Percentiles rank a stretch among this genome's conserved stretches.
These are phyloP conservation scores for Columbina picui DNA, from an alignment of 2,113 vertebrate species.

Conservation along the genomic window DNA sequence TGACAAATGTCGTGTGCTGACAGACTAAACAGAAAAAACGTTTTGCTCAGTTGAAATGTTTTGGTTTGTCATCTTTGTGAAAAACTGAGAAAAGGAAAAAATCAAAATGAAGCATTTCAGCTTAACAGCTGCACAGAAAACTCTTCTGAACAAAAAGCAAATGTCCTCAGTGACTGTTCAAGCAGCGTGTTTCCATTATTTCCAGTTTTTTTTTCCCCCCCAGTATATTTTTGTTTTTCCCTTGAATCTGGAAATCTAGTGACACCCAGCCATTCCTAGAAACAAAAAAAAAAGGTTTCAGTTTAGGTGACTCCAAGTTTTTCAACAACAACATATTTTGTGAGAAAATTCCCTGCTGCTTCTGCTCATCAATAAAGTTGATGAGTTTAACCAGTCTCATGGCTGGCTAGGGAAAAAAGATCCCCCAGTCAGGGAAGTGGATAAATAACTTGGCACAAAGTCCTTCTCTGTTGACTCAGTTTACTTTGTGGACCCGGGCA, in stretches of 20 bases:
- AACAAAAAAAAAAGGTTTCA: not conserved
- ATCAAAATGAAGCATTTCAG: not conserved
- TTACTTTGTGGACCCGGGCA: conserved; percentile 58
- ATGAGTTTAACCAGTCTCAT: conserved; percentile 51
- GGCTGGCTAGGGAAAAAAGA: conserved; percentile 12
- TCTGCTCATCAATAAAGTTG: conserved; percentile 57
- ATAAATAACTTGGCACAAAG: conserved; percentile 67
- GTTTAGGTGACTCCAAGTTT: not conserved
- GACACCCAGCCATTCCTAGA: conserved; percentile 6
- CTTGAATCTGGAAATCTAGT: not conserved
- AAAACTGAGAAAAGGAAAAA: conserved; percentile 19
- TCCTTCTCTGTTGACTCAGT: conserved; percentile 65
- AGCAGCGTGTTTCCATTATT: conserved; percentile 2
- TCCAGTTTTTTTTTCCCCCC: fast-evolving
- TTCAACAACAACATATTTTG: conserved; percentile 34
- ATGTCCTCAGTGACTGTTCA: not conserved
- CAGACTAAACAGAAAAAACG: not conserved
- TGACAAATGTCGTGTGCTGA: not conserved
- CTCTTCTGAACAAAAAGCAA: conserved; percentile 5
- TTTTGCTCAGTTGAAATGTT: not conserved
- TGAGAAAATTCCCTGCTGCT: conserved; percentile 54
- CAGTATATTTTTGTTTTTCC: fast-evolving
- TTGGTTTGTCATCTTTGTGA: not conserved
- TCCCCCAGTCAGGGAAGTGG: conserved; percentile 40
- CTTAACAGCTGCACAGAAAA: not conserved